Percentiles rank a stretch among this genome's conserved stretches.
Conservation (phyloP, 2,113 vertebrate genomes). For the Podarcis raffonei region DNA sequence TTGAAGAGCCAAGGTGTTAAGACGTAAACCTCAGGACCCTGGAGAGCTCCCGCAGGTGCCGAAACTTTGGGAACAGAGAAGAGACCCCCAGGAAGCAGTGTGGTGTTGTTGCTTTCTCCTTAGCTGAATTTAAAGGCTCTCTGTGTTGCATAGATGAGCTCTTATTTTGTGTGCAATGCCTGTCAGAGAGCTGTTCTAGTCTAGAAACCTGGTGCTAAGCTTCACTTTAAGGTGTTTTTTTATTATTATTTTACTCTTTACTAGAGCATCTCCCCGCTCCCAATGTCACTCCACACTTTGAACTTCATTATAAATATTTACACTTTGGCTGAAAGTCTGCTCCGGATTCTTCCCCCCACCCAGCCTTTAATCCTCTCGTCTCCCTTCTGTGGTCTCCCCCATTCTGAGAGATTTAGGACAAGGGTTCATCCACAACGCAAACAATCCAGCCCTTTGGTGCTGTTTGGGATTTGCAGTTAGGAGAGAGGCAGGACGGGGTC, state of each 20-base stretch:
- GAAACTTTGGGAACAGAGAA: neutral
- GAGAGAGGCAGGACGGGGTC: conserved; percentile 14
- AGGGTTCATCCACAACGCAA: conserved; percentile 6
- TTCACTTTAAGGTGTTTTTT: neutral
- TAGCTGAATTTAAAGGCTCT: neutral
- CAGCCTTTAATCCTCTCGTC: neutral
- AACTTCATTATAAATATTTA: neutral
- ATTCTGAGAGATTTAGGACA: neutral
- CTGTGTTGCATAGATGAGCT: neutral
- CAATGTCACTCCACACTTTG: neutral
- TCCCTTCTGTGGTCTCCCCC: neutral
- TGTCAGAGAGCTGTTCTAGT: neutral
- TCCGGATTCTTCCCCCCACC: neutral
- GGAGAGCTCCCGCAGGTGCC: neutral
- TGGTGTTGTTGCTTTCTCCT: neutral
- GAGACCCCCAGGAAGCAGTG: neutral
- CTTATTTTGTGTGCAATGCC: neutral
- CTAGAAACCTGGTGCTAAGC: neutral
- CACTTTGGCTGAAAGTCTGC: neutral
- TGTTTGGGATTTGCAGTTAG: conserved; percentile 13
- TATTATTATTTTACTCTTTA: neutral
- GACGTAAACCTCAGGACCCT: conserved; percentile 1
- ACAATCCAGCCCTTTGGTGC: neutral
- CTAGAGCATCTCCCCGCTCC: neutral
- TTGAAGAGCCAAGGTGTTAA: neutral